Conservation (phyloP, 2,113 vertebrate genomes). For the Pleuronectes platessa region DNA sequence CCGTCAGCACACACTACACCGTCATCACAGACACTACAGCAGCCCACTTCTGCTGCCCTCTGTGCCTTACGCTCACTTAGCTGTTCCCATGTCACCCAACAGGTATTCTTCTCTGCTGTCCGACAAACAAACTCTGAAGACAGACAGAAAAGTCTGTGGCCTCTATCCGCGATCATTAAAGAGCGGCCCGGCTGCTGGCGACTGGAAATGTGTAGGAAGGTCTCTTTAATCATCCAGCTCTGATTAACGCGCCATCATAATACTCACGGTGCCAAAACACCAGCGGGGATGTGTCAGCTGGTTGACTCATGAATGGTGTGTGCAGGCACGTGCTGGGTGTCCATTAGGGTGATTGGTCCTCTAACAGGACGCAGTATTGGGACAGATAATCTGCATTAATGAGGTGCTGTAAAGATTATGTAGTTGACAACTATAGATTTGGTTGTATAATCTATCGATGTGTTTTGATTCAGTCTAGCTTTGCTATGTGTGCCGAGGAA, state of each 20-base stretch:
- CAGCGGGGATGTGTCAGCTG: neutral
- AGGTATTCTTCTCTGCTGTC: conserved; percentile 58
- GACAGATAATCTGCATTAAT: neutral
- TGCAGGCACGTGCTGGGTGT: neutral
- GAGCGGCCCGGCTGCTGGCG: neutral
- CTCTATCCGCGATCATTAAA: conserved; percentile 48
- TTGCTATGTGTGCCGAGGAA: too few relatives aligned
- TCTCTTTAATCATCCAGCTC: conserved; percentile 54
- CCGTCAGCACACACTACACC: conserved; percentile 59
- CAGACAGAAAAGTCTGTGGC: conserved; percentile 9
- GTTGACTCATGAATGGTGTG: conserved; percentile 26
- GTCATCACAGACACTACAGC: conserved; percentile 66
- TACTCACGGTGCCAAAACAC: conserved; percentile 18
- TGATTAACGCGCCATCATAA: conserved; percentile 26
- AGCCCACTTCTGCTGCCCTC: conserved; percentile 57
- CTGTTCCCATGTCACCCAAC: conserved; percentile 43
- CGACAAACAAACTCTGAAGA: conserved; percentile 25
- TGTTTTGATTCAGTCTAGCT: neutral
- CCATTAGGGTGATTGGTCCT: neutral
- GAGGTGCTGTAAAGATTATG: neutral
- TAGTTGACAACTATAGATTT: neutral
- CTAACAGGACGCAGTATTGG: neutral
- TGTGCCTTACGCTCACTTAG: conserved; percentile 36
- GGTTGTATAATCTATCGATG: neutral
- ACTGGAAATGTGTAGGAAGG: conserved; percentile 3